Percentiles rank a stretch among this genome's conserved stretches.
phyloP scores from a whole-genome alignment of 2,797 vertebrate genomes.

The Labroides dimidiatus region DNA sequence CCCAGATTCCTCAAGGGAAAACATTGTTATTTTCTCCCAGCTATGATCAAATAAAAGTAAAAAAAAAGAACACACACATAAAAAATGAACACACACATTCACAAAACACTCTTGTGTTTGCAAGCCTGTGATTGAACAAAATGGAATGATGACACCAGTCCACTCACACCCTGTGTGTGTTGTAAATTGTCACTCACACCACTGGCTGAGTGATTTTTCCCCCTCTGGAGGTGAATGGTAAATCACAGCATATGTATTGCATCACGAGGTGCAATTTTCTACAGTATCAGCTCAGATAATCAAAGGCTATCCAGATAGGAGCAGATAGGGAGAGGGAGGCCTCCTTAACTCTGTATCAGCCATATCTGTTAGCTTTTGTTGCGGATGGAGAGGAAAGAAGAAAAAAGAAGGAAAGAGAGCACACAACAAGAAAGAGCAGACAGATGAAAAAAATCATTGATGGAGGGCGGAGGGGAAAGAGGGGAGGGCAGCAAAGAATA shows the following conservation, averaged over 20 bases:
- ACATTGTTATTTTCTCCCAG: constrained; percentile 73
- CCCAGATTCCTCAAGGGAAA: constrained; percentile 68
- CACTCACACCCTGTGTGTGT: constrained; percentile 37
- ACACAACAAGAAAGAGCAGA: constrained; percentile 55
- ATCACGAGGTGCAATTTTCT: constrained; percentile 50
- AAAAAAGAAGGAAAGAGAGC: constrained; percentile 15
- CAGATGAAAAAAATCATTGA: constrained; percentile 54
- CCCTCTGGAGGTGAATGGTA: constrained; percentile 32
- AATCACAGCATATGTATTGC: constrained; percentile 46
- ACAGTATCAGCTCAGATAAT: constrained; percentile 60
- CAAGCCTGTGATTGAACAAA: constrained; percentile 58
- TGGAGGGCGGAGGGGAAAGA: constrained; percentile 54
- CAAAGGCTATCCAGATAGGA: constrained; percentile 42
- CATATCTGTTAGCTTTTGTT: constrained; percentile 43
- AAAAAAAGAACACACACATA: constrained; percentile 34
- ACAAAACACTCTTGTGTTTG: constrained; percentile 33
- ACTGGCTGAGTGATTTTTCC: constrained; percentile 10
- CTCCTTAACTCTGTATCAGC: constrained; percentile 38
- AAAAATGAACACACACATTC: constrained; percentile 36
- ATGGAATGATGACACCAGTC: constrained; percentile 51
- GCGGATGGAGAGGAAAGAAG: constrained; percentile 11
- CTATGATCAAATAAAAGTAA: constrained; percentile 72
- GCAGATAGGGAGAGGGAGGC: constrained; percentile 10
- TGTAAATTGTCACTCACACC: constrained; percentile 40
- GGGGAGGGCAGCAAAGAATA: constrained; percentile 60